phyloP scores from a whole-genome alignment of 2,888 invertebrate species.

The Leptinotarsa peninsularis region DNA sequence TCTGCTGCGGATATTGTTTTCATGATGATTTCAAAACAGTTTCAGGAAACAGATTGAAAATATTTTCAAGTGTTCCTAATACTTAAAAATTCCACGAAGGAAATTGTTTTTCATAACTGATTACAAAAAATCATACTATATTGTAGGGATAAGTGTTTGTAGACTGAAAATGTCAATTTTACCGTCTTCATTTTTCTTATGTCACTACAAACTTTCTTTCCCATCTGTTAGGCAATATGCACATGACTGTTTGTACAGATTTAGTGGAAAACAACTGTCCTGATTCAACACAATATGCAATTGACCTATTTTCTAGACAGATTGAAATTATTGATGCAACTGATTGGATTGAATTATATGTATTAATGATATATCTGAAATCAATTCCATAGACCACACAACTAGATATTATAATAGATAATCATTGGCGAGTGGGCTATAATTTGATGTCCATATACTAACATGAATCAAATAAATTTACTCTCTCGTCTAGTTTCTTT shows the following conservation, averaged over 20 bases:
- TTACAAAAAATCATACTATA: no score
- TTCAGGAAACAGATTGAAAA: no score
- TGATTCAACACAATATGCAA: not conserved
- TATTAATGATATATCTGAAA: slow-evolving; percentile 8
- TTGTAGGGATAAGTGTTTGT: no score
- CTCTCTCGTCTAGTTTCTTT: not conserved
- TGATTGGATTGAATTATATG: slow-evolving; percentile 11
- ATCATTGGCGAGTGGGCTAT: not conserved
- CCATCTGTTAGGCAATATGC: not conserved
- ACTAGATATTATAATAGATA: slow-evolving; percentile 1
- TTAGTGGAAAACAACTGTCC: not conserved
- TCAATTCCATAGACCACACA: slow-evolving; percentile 11
- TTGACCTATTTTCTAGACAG: not conserved
- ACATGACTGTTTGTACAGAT: not conserved
- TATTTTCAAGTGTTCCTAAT: no score
- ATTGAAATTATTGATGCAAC: slow-evolving; percentile 5
- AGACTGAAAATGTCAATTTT: no score
- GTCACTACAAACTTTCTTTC: no score
- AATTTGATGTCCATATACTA: not conserved
- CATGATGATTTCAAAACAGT: no score
- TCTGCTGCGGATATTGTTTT: no score
- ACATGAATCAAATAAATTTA: not conserved
- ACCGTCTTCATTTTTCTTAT: no score
- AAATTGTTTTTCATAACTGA: no score
- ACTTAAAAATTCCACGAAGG: no score